Base-by-base conservation (phyloP, 2,113 vertebrate genomes). In the Sturnira hondurensis region DNA sequence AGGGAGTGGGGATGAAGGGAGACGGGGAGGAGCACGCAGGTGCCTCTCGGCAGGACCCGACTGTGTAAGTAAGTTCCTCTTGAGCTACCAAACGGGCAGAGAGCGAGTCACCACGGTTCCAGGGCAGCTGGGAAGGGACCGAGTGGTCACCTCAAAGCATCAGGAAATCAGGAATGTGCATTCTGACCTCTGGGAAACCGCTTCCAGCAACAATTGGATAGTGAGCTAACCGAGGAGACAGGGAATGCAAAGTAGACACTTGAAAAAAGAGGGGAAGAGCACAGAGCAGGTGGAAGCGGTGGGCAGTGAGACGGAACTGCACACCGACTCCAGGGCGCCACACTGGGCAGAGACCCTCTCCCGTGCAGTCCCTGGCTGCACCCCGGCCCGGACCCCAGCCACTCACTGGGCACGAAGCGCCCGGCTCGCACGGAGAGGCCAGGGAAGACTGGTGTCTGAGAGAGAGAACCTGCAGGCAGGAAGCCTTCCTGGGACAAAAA, bases 1-100 rank as follows among this genome's bases (percentile, higher is more conserved):
- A 61, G 15, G 56, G n/a, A 7, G 80, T 9, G 31, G n/a, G 54
- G 8, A 43, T 4, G 6, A 31, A 73, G 31, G 28, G 7, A 43
- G 26, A 43, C 11, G 47, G 8, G 54, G 31, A n/a, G 9, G 63
- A n/a, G 16, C 3, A 20, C 14, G 0, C 0, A 8, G 43, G 14
- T 3, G 24, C 16, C 14, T 24, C 19, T 10, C 1, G 12, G 31
- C 11, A 4, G 52, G n/a, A 9, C 11, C 22, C 1, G 50, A 36
- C 65, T 19, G 12, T 7, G 16, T 0, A 36, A 4, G 4, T 0
- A 36, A 4, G 4, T 0, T 5, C 17, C 45, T 12, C 45, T 47
- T 2, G 8, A 47, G 45, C 45, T 12, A 8, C 45, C 45, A 12
- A 8, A 47, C 45, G 45, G 45, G 13, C 2, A 5, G 33, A 45